Base-by-base conservation (phyloP, 1,140 invertebrate genomes). In the Oncopodura yosiiana region DNA sequence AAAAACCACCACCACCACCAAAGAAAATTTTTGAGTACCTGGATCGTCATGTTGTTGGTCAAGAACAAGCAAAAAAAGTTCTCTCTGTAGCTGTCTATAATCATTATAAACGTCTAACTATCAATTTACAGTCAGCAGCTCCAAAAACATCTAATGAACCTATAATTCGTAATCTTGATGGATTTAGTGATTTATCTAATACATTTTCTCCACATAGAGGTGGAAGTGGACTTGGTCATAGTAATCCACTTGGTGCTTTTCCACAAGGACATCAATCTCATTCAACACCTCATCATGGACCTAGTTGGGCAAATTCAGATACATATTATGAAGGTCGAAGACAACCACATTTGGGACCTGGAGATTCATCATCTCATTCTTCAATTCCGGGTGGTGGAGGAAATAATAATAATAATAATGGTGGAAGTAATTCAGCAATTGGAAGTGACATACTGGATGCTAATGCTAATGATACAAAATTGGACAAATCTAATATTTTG, bases 401-500 rank as follows among this genome's bases (percentile, higher is more conserved):
- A 42, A 50, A 37, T 19, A 38, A 21, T 18, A 3, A 12, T 14
- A 19, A 14, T 14, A 43, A 19, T 36, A 43, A 14, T 11, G 21
- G 29, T 16, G 57, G 53, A 38, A 54, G 49, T 36, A 18, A 23
- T 43, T 43, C 59, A 23, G 67, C 53, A 74, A 48, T 39, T 41
- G 82, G 87, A 38, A 86, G 85, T 3, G 88, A 94, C 66, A 83
- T 94, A 49, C 71, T 95, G n/a, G 89, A 94, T 61, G 76, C 82
- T 32, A 81, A 81, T 37, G 80, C 81, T 30, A 83, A 91, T 71
- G 86, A 92, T 61, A 71, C 97, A 23, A 81, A 87, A 65, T 72
- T 99, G 52, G 95, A 99, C 67, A 99, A 99, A 73, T 94, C 89
- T 67, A 99, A 99, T 68, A 95, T 99, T 55, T 75, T 99, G 12